A percentile compares a stretch with the other conserved stretches of the same genome.
phyloP scores from a whole-genome alignment of 2,888 invertebrate species.

The Cryptocephalus moraei region DNA sequence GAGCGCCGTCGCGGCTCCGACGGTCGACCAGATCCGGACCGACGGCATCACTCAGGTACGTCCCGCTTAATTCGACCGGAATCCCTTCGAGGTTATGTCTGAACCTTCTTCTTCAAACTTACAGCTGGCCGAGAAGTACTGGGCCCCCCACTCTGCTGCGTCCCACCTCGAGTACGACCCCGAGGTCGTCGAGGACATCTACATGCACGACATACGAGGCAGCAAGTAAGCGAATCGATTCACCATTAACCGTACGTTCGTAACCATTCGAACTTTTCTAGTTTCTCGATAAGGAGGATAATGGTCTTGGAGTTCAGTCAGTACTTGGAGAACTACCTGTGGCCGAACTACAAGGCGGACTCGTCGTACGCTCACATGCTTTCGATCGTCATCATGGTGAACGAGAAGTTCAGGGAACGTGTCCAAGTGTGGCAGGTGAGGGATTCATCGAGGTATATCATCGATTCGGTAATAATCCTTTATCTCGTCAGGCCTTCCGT shows the following conservation, averaged over 20 bases:
- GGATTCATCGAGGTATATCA: too few species aligned
- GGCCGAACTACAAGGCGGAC: slow-evolving; percentile 85
- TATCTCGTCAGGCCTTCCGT: slow-evolving; percentile 57
- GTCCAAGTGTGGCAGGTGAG: slow-evolving; percentile 90
- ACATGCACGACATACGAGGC: slow-evolving; percentile 74
- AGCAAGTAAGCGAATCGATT: slow-evolving; percentile 51
- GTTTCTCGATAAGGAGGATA: slow-evolving; percentile 75
- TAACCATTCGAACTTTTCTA: slow-evolving; percentile 10
- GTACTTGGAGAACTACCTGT: slow-evolving; percentile 91
- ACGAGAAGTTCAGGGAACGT: slow-evolving; percentile 95
- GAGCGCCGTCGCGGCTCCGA: slow-evolving; percentile 57
- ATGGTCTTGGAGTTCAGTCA: slow-evolving; percentile 97
- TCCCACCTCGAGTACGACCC: slow-evolving; percentile 65
- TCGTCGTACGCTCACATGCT: slow-evolving; percentile 82
- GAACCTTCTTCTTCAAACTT: slow-evolving; percentile 19
- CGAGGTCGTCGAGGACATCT: slow-evolving; percentile 79
- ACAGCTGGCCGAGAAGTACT: slow-evolving; percentile 83
- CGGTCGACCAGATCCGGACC: slow-evolving; percentile 82
- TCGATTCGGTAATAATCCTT: slow-evolving; percentile 4
- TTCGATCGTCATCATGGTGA: slow-evolving; percentile 96
- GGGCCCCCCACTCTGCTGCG: slow-evolving; percentile 76
- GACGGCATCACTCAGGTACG: slow-evolving; percentile 80
- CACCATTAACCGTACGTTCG: neutral
- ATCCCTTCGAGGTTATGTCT: slow-evolving; percentile 9
- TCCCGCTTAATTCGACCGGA: neutral